phyloP scores from a whole-genome alignment of 2,113 vertebrate species.

The Anolis sagrei region DNA sequence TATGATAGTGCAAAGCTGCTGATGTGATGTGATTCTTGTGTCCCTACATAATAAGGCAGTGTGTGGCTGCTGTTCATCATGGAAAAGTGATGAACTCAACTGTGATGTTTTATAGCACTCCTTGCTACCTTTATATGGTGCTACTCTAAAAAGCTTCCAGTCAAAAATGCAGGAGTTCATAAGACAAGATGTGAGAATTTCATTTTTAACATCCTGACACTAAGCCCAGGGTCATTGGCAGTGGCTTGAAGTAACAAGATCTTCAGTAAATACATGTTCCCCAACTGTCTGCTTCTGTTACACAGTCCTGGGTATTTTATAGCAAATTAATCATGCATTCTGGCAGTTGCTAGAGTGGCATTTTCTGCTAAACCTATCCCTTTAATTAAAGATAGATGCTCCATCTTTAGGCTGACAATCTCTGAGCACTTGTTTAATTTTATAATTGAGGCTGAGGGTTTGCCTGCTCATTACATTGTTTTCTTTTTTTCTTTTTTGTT shows the following conservation, averaged over 20 bases:
- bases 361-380: conserved; percentile 67
- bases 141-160: conserved; percentile 50
- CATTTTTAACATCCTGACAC: conserved; percentile 54
- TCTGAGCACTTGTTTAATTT: conserved; percentile 64
- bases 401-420: conserved; percentile 69
- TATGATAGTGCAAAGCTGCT: neutral
- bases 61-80: neutral
- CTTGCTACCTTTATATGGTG: fast-evolving
- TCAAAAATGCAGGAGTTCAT: conserved; percentile 39
- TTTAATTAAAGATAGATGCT: conserved; percentile 73
- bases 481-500: conserved; percentile 21
- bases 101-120: neutral
- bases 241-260: conserved; percentile 66
- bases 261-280: conserved; percentile 67
- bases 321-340: conserved; percentile 76
- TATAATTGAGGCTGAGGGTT: conserved; percentile 64
- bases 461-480: conserved; percentile 49
- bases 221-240: conserved; percentile 64
- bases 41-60: neutral
- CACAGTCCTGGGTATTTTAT: conserved; percentile 67
- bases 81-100: conserved; percentile 16
- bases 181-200: conserved; percentile 58
- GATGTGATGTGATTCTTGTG: neutral
- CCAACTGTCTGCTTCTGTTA: conserved; percentile 53
- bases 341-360: conserved; percentile 67